Base-by-base conservation (phyloP, 2,888 invertebrate species). In the Leptodirus hochenwartii region DNA sequence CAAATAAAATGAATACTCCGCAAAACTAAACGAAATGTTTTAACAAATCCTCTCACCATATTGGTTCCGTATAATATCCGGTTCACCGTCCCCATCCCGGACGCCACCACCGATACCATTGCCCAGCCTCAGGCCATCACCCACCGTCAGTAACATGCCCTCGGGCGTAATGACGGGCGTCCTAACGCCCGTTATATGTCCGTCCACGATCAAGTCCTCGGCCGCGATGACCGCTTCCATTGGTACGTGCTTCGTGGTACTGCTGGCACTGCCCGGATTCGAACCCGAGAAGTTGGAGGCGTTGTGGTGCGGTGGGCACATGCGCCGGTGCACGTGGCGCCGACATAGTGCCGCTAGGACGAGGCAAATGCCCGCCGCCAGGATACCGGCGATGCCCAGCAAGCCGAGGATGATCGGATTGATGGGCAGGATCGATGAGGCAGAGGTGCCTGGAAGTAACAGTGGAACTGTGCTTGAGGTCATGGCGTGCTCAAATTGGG, bases 31-130 rank as follows among this genome's bases (percentile, higher is more conserved):
- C n/a, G n/a, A n/a, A n/a, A n/a, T n/a, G n/a, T n/a, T n/a, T n/a
- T n/a, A n/a, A n/a, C n/a, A n/a, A n/a, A n/a, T n/a, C n/a, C n/a
- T n/a, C 70, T 66, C 47, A 84, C 84, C 82, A 58, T 82, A 81
- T 56, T 84, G 76, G 62, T 78, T 80, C 40, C 82, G 77, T 56
- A 84, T 82, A 45, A 84, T 80, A 56, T 84, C 84, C 26, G 84
- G 82, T 59, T 84, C 82, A 30, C 78, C 75, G n/a, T n/a, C n/a
- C n/a, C n/a, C n/a, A n/a, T n/a, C n/a, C n/a, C n/a, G n/a, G n/a
- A n/a, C n/a, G n/a, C n/a, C n/a, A 47, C 79, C 80, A 43, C 75
- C 75, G 13, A 49, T 39, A 14, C 48, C 43, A 53, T 41, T 41
- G 49, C 68, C 58, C 52, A 61, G 61, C 50, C 64, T 53, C 54